These are phyloP conservation scores for Seriola aureovittata DNA, from an alignment of 2,113 vertebrate genomes.

Conservation along the genomic window DNA sequence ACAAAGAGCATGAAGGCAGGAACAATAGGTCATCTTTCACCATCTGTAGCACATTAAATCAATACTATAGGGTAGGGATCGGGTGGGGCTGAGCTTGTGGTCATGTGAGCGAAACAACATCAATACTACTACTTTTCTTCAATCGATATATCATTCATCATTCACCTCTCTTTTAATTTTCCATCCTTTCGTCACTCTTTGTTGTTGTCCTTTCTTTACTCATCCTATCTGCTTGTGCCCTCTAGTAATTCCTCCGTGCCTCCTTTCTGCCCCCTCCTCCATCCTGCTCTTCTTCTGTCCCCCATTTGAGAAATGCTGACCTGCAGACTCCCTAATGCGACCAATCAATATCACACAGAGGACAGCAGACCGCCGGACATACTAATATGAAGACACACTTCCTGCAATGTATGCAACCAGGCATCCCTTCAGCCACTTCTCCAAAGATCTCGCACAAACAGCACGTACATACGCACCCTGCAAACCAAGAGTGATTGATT, in stretches of 20 bases:
- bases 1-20: conserved; percentile 26
- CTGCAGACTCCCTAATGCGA: conserved; percentile 71
- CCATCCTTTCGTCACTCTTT: neutral
- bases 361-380: conserved; percentile 62
- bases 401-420: conserved; percentile 43
- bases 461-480: conserved; percentile 1
- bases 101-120: conserved; percentile 8
- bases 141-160: conserved; percentile 25
- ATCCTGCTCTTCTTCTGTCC: conserved; percentile 45
- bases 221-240: conserved; percentile 19
- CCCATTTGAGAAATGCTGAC: conserved; percentile 72
- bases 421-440: conserved; percentile 28
- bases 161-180: conserved; percentile 43
- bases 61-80: conserved; percentile 9
- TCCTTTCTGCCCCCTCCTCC: conserved; percentile 40
- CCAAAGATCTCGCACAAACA: conserved; percentile 12
- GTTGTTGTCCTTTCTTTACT: neutral
- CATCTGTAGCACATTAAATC: conserved; percentile 46
- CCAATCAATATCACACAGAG: conserved; percentile 78
- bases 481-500: conserved; percentile 63
- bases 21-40: conserved; percentile 60
- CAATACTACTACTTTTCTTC: conserved; percentile 2
- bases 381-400: conserved; percentile 71
- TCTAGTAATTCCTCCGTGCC: conserved; percentile 29
- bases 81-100: conserved; percentile 2